phyloP scores from a whole-genome alignment of 2,888 invertebrate genomes.

The Brachypalpus laphriformis region DNA sequence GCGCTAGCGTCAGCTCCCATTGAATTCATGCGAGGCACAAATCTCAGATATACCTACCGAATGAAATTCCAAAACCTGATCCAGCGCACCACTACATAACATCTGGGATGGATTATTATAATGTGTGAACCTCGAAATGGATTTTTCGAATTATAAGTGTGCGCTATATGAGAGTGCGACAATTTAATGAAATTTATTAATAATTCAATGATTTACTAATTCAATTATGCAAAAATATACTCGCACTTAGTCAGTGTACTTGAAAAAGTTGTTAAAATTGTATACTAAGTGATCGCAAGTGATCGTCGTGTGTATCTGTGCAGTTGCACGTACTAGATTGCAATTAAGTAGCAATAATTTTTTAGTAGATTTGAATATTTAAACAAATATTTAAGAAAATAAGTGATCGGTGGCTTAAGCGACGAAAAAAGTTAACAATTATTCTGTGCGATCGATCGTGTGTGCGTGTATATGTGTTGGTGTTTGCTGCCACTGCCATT shows the following conservation, averaged over 20 bases:
- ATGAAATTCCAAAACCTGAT: constrained; percentile 74
- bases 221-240: constrained; percentile 12
- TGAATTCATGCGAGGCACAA: constrained; percentile 75
- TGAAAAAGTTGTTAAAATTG: constrained; percentile 5
- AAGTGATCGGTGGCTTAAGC: not conserved
- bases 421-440: constrained; percentile 66
- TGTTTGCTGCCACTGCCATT: constrained; percentile 82
- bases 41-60: constrained; percentile 74
- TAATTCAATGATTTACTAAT: constrained; percentile 15
- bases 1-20: constrained; percentile 83
- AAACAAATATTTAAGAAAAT: constrained; percentile 13
- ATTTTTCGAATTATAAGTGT: constrained; percentile 56
- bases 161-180: constrained; percentile 53
- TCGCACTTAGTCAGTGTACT: not conserved
- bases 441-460: constrained; percentile 42
- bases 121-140: constrained; percentile 63
- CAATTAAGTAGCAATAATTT: not conserved
- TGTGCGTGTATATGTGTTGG: constrained; percentile 71
- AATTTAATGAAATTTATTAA: constrained; percentile 29
- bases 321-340: not conserved
- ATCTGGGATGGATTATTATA: constrained; percentile 72
- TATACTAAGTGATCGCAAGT: not conserved
- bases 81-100: constrained; percentile 69
- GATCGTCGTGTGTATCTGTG: not conserved
- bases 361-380: not conserved